Evolutionary conservation across 2,113 vertebrate species (phyloP).

Genomic region (Aphyosemion australe): DNA sequence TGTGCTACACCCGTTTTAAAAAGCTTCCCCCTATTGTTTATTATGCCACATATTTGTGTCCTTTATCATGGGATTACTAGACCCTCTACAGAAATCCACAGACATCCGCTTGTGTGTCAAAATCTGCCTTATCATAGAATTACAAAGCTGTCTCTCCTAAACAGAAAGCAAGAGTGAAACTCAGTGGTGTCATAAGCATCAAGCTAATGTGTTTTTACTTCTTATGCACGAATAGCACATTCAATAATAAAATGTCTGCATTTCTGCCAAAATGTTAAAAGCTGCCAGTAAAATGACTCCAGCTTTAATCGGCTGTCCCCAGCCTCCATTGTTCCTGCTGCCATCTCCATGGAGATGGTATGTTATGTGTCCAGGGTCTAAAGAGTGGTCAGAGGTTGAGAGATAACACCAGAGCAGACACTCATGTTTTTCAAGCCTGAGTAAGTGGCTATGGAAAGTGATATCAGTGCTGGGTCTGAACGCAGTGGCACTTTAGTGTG

Average conservation of each 20-base stretch:
- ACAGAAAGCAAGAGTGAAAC: not conserved
- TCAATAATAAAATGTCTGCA: conserved; percentile 1
- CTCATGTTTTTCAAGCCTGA: conserved; percentile 16
- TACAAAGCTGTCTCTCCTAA: conserved; percentile 41
- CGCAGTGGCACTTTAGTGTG: not conserved
- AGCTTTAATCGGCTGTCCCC: conserved; percentile 10
- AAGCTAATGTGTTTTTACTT: conserved; percentile 10
- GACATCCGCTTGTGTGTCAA: conserved; percentile 19
- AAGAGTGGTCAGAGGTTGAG: conserved; percentile 24
- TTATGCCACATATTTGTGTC: not conserved
- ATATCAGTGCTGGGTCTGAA: conserved; percentile 13
- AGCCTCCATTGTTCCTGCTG: conserved; percentile 18
- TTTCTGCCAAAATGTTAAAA: conserved; percentile 8
- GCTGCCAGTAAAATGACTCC: conserved; percentile 15
- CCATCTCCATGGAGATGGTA: conserved; percentile 60
- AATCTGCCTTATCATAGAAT: conserved; percentile 39
- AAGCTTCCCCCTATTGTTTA: too few relatives aligned
- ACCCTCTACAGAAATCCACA: not conserved
- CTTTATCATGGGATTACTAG: not conserved
- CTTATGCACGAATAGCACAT: not conserved
- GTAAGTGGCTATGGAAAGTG: conserved; percentile 17
- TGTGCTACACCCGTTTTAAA: too few relatives aligned
- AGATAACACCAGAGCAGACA: conserved; percentile 28
- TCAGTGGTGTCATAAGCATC: conserved; percentile 9
- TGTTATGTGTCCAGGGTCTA: conserved; percentile 52